phyloP scores from a whole-genome alignment of 2,113 vertebrate species.

The Gallinago media region DNA sequence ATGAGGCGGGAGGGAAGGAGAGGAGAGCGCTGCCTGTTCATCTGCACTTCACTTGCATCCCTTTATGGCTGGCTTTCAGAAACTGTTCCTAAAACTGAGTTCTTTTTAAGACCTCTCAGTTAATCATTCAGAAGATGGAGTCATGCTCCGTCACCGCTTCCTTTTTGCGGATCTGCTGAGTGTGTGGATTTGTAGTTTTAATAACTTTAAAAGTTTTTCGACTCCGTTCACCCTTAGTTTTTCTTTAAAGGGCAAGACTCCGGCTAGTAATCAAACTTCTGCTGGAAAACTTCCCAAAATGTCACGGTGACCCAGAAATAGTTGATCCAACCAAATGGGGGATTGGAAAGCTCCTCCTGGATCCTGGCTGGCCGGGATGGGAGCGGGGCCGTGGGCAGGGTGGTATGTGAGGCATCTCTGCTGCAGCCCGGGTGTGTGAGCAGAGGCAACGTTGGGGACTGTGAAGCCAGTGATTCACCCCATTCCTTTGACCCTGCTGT shows the following conservation, averaged over 20 bases:
- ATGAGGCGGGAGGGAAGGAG: neutral
- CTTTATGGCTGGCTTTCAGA: neutral
- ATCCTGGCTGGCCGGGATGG: fast-evolving
- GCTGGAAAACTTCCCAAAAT: constrained; percentile 12
- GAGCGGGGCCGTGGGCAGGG: neutral
- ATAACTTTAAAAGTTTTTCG: neutral
- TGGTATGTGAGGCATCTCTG: neutral
- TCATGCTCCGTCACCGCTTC: fast-evolving
- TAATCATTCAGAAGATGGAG: neutral
- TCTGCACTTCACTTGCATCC: neutral
- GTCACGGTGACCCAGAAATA: constrained; percentile 32
- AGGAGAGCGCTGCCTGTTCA: neutral
- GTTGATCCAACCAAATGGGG: fast-evolving
- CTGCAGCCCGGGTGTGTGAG: neutral
- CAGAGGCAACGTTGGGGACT: neutral
- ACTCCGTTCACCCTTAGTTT: neutral
- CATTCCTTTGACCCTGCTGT: neutral
- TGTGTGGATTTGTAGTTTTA: neutral
- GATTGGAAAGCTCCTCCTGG: neutral
- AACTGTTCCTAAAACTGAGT: neutral
- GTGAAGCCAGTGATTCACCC: neutral
- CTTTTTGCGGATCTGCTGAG: neutral
- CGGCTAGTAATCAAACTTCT: neutral
- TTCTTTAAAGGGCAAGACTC: neutral
- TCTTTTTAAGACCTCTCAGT: neutral